Percentiles rank a stretch among this genome's conserved stretches.
Conservation (phyloP, 2,113 vertebrate species). For the Mohoua ochrocephala region DNA sequence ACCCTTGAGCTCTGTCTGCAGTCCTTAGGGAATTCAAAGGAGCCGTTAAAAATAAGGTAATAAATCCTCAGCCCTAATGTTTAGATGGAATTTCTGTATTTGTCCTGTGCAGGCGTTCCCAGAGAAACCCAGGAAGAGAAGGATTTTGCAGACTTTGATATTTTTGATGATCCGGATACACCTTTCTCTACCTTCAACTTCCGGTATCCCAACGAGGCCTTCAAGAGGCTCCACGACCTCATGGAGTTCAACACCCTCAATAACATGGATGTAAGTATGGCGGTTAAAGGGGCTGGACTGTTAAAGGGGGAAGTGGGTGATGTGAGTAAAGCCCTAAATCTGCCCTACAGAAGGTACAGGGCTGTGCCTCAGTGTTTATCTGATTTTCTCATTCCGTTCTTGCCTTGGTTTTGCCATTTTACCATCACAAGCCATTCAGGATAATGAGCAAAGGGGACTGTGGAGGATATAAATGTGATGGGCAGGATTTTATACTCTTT, state of each 20-base stretch:
- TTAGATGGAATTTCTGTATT: background rate
- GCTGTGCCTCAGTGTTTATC: background rate
- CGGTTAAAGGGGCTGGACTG: background rate
- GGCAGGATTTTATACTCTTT: background rate
- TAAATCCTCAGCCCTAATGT: background rate
- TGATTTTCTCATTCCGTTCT: background rate
- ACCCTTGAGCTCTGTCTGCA: background rate
- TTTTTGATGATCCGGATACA: constrained; percentile 91
- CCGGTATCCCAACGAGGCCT: constrained; percentile 91
- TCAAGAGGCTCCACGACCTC: constrained; percentile 88
- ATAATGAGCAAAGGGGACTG: background rate
- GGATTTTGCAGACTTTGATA: constrained; percentile 93
- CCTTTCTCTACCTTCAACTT: constrained; percentile 98
- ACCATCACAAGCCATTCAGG: background rate
- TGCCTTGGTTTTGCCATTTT: background rate
- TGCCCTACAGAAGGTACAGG: background rate
- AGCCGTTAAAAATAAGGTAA: background rate
- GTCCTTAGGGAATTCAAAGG: background rate
- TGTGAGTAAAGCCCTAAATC: background rate
- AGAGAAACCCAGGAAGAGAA: constrained; percentile 88
- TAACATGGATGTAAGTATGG: constrained; percentile 86
- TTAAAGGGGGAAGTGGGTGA: background rate
- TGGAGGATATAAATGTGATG: background rate
- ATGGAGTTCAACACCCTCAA: constrained; percentile 99
- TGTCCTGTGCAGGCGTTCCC: constrained; percentile 77